These are phyloP conservation scores for Prunella strophiata DNA, from an alignment of 2,797 vertebrate genomes.

Conservation along the genomic window DNA sequence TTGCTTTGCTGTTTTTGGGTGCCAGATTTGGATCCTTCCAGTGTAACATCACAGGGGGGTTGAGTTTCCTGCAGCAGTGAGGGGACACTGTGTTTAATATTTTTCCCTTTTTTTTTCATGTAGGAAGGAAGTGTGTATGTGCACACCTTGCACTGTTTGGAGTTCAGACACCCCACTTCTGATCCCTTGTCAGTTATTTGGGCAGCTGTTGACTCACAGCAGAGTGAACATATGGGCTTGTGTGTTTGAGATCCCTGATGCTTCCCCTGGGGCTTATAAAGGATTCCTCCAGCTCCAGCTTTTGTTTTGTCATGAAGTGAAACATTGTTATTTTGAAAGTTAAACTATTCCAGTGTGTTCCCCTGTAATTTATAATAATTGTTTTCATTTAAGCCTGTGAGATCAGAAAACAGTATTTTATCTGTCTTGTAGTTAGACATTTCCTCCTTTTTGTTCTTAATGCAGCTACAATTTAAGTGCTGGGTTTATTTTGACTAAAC, in stretches of 20 bases:
- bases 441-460: neutral
- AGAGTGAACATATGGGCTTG: neutral
- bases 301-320: neutral
- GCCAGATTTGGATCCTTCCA: neutral
- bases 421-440: neutral
- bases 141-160: neutral
- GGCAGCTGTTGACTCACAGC: neutral
- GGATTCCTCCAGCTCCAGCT: neutral
- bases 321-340: neutral
- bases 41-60: fast-evolving
- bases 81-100: neutral
- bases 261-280: neutral
- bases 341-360: neutral
- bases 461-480: neutral
- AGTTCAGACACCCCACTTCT: neutral
- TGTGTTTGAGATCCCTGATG: neutral
- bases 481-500: neutral
- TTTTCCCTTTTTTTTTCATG: neutral
- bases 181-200: neutral
- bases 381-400: neutral
- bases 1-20: slow-evolving; percentile 14
- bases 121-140: neutral
- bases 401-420: neutral
- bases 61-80: neutral
- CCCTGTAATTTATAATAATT: neutral